Conservation (phyloP, 2,113 vertebrate genomes). For the Micronisus gabar region DNA sequence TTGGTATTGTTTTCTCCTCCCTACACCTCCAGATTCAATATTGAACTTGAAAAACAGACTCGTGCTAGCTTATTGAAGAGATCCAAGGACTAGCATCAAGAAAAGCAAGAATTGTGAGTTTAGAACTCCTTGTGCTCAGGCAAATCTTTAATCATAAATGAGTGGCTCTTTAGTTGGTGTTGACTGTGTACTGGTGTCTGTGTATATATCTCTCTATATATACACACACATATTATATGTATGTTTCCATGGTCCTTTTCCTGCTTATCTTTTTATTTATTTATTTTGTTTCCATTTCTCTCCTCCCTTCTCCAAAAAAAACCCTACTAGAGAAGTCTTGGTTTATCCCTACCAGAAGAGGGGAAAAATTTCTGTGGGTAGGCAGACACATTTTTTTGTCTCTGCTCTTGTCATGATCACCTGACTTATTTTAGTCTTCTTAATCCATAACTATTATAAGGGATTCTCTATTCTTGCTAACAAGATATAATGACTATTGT, state of each 20-base stretch:
- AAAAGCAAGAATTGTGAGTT: background rate
- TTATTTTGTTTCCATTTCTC: background rate
- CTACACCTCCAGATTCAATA: background rate
- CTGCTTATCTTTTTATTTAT: background rate
- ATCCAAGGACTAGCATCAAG: background rate
- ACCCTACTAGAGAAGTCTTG: background rate
- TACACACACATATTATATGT: no score
- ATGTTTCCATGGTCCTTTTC: background rate
- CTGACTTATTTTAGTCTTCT: background rate
- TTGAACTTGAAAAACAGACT: background rate
- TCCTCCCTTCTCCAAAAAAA: background rate
- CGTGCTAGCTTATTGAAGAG: background rate
- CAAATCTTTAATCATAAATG: background rate
- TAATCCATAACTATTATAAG: background rate
- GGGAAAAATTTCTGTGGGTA: background rate
- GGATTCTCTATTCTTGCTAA: background rate
- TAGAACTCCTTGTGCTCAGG: background rate
- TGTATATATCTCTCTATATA: fast-evolving
- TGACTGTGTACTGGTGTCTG: background rate
- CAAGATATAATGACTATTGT: background rate
- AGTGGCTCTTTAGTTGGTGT: background rate
- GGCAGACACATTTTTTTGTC: background rate
- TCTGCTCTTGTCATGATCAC: background rate
- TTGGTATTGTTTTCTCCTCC: background rate
- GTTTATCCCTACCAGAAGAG: background rate